Evolutionary conservation across 1,140 invertebrate genomes (phyloP).

Genomic region (Oncopeltus fasciatus): DNA sequence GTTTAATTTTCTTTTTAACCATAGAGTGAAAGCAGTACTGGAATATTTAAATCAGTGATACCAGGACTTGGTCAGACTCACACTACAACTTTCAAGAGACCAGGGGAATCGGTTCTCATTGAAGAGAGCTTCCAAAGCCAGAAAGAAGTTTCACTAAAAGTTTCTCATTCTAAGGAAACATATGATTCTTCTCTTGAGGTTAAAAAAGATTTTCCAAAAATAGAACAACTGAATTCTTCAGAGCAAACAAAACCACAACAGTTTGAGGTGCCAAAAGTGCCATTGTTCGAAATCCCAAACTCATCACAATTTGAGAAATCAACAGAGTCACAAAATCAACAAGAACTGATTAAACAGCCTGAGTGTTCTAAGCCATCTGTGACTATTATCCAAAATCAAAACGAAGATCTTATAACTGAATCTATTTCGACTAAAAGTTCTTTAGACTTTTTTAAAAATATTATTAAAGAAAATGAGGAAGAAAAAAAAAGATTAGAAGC

Average conservation of each 20-base stretch:
- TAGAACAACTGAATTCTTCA: too few relatives aligned
- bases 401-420: slow-evolving; percentile 18
- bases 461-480: too few relatives aligned
- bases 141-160: slow-evolving; percentile 22
- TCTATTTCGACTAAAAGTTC: slow-evolving; percentile 24
- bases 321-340: neutral
- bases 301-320: neutral
- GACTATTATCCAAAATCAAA: slow-evolving; percentile 35
- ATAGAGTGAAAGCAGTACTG: neutral
- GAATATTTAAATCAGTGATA: neutral
- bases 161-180: slow-evolving; percentile 12
- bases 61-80: neutral
- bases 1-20: neutral
- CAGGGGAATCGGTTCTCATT: slow-evolving; percentile 14
- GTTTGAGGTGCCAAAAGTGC: neutral
- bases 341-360: slow-evolving; percentile 21
- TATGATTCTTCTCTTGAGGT: slow-evolving; percentile 1
- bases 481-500: too few relatives aligned
- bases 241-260: too few relatives aligned
- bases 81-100: neutral
- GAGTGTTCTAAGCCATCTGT: slow-evolving; percentile 37
- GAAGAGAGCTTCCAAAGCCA: slow-evolving; percentile 22
- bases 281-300: neutral
- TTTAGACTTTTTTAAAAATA: too few relatives aligned
- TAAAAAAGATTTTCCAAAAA: neutral